Percentiles rank a stretch among this genome's conserved stretches.
phyloP scores from a whole-genome alignment of 1,140 invertebrate genomes.

The Leptoteleia sp. region DNA sequence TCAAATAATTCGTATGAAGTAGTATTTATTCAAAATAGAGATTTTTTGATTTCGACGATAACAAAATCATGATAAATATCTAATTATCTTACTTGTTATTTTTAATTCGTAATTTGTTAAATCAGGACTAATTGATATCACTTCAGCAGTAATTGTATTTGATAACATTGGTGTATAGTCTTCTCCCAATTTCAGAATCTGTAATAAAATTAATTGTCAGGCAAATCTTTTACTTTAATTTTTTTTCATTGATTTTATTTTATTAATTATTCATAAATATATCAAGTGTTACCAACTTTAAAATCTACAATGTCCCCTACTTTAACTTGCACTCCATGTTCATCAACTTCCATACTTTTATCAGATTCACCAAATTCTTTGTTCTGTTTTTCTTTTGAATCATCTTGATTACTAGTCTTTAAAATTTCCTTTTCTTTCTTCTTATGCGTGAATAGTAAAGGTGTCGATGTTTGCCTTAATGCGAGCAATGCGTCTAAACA shows the following conservation, averaged over 20 bases:
- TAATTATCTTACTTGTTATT: constrained; percentile 41
- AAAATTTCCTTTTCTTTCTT: constrained; percentile 16
- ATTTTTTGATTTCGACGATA: no score
- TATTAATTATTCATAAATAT: no score
- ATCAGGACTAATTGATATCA: constrained; percentile 30
- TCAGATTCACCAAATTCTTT: neutral
- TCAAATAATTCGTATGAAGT: no score
- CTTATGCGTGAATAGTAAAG: constrained; percentile 24
- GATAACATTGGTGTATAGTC: constrained; percentile 37
- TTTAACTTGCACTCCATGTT: constrained; percentile 19
- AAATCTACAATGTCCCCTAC: constrained; percentile 56
- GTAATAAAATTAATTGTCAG: no score
- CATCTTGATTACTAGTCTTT: constrained; percentile 11
- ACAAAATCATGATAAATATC: no score
- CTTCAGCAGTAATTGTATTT: constrained; percentile 34
- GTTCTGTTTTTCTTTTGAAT: neutral
- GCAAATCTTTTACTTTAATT: no score
- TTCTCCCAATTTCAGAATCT: constrained; percentile 44
- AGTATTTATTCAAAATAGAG: no score
- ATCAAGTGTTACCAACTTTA: constrained; percentile 53
- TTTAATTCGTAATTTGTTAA: constrained; percentile 26
- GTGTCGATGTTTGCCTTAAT: constrained; percentile 50
- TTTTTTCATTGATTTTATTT: no score
- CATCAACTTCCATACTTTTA: constrained; percentile 23
- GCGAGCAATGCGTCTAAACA: constrained; percentile 30